Conservation (phyloP, 2,888 invertebrate genomes). For the Andrena fulva region DNA sequence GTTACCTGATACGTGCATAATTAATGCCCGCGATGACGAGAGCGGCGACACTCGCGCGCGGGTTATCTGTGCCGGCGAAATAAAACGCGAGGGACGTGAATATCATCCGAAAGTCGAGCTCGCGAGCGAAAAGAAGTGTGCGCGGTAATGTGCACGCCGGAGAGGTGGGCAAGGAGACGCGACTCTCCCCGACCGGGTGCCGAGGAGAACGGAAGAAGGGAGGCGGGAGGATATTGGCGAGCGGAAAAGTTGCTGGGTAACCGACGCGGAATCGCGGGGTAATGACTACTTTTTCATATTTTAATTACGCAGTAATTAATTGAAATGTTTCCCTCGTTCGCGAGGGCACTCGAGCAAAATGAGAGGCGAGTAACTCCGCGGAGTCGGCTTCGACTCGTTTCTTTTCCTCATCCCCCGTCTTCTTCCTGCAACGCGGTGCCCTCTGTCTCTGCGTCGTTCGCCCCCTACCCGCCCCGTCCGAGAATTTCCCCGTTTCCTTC, state of each 20-base stretch:
- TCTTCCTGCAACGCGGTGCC: constrained; percentile 6
- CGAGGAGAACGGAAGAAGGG: constrained; percentile 34
- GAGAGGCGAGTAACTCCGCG: constrained; percentile 68
- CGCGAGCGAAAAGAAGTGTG: not conserved
- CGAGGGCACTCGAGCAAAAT: constrained; percentile 75
- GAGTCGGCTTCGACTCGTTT: constrained; percentile 52
- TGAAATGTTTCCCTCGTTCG: constrained; percentile 73
- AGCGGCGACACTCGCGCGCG: constrained; percentile 44
- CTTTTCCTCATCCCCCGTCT: constrained; percentile 16
- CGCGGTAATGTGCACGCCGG: constrained; percentile 7
- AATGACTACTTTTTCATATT: constrained; percentile 81
- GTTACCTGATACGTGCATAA: constrained; percentile 80
- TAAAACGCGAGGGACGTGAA: constrained; percentile 45
- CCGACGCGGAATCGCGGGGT: constrained; percentile 76
- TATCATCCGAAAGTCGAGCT: constrained; percentile 24
- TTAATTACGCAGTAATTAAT: constrained; percentile 82
- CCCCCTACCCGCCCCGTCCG: not conserved
- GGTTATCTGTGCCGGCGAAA: constrained; percentile 72
- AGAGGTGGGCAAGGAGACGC: constrained; percentile 23
- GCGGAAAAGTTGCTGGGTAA: constrained; percentile 70
- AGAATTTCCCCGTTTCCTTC: constrained; percentile 37
- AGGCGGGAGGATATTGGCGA: constrained; percentile 18
- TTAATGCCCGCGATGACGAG: constrained; percentile 74
- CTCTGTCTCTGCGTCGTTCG: constrained; percentile 15
- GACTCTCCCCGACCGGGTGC: constrained; percentile 41